Percentiles rank a stretch among this genome's conserved stretches.
Evolutionary conservation across 2,113 vertebrate species (phyloP).

Genomic region (Gulo gulo): DNA sequence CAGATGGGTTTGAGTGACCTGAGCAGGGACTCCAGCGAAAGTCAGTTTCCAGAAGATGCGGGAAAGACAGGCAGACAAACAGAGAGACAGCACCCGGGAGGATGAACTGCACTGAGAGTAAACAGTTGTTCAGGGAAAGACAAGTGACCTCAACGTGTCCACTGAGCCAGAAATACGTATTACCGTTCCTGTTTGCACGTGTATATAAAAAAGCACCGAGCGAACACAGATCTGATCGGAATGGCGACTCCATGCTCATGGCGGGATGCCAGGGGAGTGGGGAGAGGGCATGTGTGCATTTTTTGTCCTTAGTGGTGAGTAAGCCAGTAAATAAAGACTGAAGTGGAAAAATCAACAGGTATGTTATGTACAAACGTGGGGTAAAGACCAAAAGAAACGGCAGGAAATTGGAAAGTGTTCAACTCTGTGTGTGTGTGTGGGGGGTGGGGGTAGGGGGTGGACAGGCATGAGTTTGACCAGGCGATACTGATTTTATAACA

Average conservation of each 20-base stretch:
- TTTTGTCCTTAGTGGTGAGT: neutral
- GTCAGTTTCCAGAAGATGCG: neutral
- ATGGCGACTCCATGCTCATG: fast-evolving
- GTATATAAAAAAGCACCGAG: neutral
- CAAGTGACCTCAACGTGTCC: too few species aligned
- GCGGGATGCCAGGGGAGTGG: fast-evolving
- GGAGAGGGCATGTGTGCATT: fast-evolving
- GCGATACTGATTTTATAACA: too few species aligned
- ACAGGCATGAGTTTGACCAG: too few species aligned
- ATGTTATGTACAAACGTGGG: neutral
- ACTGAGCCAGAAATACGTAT: fast-evolving
- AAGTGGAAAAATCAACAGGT: neutral
- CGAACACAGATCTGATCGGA: fast-evolving
- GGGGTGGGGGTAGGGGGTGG: too few species aligned
- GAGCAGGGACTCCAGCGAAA: neutral
- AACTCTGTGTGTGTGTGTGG: neutral
- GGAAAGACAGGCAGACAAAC: neutral
- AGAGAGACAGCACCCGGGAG: neutral
- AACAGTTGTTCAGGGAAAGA: neutral
- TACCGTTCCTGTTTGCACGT: fast-evolving
- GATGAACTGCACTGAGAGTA: neutral
- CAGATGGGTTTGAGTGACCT: fast-evolving
- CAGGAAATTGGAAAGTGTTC: neutral
- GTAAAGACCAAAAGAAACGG: too few species aligned
- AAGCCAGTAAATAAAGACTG: neutral